Percentiles rank a stretch among this genome's conserved stretches.
Evolutionary conservation across 2,113 vertebrate genomes (phyloP).

Genomic region (Poeciliopsis retropinna): DNA sequence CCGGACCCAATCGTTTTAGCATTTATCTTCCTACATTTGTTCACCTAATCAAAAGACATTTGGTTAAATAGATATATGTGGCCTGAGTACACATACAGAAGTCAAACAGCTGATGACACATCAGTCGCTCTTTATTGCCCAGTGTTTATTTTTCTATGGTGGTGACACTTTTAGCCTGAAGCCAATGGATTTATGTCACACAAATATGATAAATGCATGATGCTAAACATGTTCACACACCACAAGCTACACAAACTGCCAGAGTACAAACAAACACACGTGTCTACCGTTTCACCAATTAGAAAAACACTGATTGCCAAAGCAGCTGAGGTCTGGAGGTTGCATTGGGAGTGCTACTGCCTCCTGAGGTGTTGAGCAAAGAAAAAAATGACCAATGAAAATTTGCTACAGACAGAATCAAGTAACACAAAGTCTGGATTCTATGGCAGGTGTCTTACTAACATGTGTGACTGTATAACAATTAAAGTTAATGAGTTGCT

Average conservation of each 20-base stretch:
- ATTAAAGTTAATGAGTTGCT: neutral
- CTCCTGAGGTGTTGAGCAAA: conserved; percentile 45
- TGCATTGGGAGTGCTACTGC: conserved; percentile 61
- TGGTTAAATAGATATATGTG: conserved; percentile 72
- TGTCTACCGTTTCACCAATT: conserved; percentile 25
- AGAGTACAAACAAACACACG: conserved; percentile 59
- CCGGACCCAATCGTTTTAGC: conserved; percentile 40
- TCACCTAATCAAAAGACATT: conserved; percentile 73
- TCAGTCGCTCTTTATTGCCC: conserved; percentile 54
- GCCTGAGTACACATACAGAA: conserved; percentile 73
- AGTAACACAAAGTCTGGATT: conserved; percentile 38
- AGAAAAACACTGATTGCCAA: conserved; percentile 69
- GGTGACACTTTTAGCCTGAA: conserved; percentile 60
- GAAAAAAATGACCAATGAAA: conserved; percentile 54
- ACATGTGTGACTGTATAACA: neutral
- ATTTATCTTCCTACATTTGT: conserved; percentile 73
- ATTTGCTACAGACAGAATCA: conserved; percentile 65
- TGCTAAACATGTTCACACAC: conserved; percentile 36
- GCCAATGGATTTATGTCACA: conserved; percentile 59
- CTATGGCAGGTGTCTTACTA: neutral
- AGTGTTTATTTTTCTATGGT: conserved; percentile 60
- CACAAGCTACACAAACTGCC: conserved; percentile 29
- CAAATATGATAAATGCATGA: conserved; percentile 61
- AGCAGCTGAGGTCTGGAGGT: conserved; percentile 80
- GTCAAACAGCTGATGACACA: conserved; percentile 70